Evolutionary conservation across 2,113 vertebrate species (phyloP).

Genomic region (Mirza zaza): DNA sequence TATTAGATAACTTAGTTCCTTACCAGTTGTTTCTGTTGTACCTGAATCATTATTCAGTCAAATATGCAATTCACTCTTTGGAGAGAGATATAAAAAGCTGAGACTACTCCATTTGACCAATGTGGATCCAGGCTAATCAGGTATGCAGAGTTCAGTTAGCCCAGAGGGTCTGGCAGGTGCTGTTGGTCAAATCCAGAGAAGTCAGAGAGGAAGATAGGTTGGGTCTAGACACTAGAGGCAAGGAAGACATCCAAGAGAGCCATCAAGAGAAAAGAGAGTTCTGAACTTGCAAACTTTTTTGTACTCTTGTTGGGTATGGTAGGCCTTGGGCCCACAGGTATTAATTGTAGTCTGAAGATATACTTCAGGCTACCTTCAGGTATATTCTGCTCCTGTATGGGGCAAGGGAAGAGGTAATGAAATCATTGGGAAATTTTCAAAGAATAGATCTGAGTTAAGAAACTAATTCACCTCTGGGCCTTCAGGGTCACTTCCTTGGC

Average conservation of each 20-base stretch:
- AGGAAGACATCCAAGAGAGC: constrained; percentile 15
- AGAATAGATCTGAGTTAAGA: constrained; percentile 37
- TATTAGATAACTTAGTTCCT: constrained; percentile 8
- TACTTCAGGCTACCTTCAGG: not conserved
- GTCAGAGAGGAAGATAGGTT: constrained; percentile 24
- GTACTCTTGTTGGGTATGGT: not conserved
- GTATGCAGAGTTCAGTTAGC: not conserved
- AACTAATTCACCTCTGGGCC: constrained; percentile 15
- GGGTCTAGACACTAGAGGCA: not conserved
- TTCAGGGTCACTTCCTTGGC: constrained; percentile 19
- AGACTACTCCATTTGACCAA: not conserved
- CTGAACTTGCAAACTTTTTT: constrained; percentile 6
- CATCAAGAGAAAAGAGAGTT: constrained; percentile 8
- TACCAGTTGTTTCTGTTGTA: not conserved
- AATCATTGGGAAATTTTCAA: not conserved
- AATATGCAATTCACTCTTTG: not conserved
- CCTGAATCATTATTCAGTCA: constrained; percentile 36
- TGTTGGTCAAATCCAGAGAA: constrained; percentile 41
- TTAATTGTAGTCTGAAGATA: constrained; percentile 22
- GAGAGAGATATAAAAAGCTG: constrained; percentile 12
- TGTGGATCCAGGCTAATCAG: not conserved
- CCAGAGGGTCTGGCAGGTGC: not conserved
- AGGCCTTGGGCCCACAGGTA: not conserved
- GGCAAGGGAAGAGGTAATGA: not conserved
- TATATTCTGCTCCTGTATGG: not conserved